Evolutionary conservation across 2,797 vertebrate species (phyloP).

Genomic region (Dryobates pubescens): DNA sequence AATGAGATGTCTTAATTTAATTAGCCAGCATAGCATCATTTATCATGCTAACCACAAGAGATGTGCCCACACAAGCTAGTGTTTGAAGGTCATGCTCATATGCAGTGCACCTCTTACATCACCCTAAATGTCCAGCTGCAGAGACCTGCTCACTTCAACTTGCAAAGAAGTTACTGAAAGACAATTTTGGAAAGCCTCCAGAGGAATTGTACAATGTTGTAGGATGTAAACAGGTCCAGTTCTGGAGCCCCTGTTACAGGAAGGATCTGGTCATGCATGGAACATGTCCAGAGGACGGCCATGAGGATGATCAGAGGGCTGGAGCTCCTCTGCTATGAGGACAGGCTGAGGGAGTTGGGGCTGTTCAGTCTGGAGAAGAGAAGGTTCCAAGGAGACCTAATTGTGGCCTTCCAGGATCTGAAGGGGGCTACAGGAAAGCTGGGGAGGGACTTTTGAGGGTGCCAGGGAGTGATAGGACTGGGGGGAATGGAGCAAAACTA

Average conservation of each 20-base stretch:
- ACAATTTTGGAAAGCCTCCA: background rate
- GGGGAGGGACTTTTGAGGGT: too few relatives aligned
- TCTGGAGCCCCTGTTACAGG: background rate
- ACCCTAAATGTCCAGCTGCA: background rate
- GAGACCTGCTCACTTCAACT: background rate
- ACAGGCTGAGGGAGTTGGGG: too few relatives aligned
- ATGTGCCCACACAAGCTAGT: background rate
- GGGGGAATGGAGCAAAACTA: too few relatives aligned
- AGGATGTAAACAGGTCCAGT: background rate
- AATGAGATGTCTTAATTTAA: conserved; percentile 59
- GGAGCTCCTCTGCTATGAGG: too few relatives aligned
- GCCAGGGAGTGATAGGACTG: too few relatives aligned
- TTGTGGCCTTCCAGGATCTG: too few relatives aligned
- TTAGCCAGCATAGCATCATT: conserved; percentile 39
- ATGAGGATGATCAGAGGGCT: too few relatives aligned
- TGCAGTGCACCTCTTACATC: background rate
- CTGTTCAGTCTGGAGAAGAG: too few relatives aligned
- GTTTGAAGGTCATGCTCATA: conserved; percentile 52
- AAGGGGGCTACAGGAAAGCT: too few relatives aligned
- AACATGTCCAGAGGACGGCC: too few relatives aligned
- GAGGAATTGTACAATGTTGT: background rate
- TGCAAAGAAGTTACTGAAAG: background rate
- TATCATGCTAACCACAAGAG: conserved; percentile 46
- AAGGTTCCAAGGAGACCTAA: too few relatives aligned
- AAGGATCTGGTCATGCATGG: too few relatives aligned